These are phyloP conservation scores for Pedionomus torquatus DNA, from an alignment of 2,113 vertebrate genomes.

Conservation along the genomic window DNA sequence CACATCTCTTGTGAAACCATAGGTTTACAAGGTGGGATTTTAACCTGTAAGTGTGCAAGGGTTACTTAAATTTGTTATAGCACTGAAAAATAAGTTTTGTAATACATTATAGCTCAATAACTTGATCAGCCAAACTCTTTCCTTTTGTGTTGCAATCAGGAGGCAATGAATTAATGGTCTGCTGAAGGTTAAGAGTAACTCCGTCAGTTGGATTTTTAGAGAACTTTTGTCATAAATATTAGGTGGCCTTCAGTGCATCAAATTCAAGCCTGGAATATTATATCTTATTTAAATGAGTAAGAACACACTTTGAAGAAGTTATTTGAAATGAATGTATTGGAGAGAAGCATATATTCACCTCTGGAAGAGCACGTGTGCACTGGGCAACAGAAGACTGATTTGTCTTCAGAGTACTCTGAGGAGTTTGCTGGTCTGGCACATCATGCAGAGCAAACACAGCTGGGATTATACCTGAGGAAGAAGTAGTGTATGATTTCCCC, in stretches of 20 bases:
- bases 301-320: neutral
- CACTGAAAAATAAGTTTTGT: neutral
- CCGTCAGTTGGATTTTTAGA: neutral
- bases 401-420: neutral
- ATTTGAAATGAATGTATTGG: neutral
- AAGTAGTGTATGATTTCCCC: neutral
- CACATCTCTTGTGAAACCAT: neutral
- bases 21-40: neutral
- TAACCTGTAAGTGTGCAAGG: neutral
- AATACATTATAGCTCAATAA: neutral
- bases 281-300: neutral
- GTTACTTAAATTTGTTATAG: neutral
- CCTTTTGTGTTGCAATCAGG: neutral
- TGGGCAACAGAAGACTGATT: neutral
- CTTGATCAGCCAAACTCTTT: neutral
- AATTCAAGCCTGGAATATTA: neutral
- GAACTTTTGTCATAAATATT: neutral
- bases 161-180: neutral
- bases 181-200: neutral
- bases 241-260: neutral
- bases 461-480: constrained; percentile 65
- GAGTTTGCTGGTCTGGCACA: neutral
- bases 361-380: neutral
- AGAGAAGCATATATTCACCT: neutral
- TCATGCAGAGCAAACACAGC: constrained; percentile 71